phyloP scores from a whole-genome alignment of 2,888 invertebrate genomes.

The Xanthorhoe spadicearia region DNA sequence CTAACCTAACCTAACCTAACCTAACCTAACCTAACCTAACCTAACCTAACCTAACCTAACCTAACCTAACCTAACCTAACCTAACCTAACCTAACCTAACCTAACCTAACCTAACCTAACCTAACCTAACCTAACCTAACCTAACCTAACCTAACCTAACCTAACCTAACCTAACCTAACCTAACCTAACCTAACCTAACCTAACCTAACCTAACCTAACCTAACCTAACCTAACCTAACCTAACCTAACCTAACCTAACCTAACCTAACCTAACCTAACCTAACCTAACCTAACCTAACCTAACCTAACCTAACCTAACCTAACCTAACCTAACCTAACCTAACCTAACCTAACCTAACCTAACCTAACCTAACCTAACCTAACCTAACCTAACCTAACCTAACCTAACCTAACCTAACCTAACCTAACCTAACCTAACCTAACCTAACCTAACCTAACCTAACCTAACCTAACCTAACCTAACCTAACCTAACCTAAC shows the following conservation, averaged over 20 bases:
- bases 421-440: conserved; percentile 18
- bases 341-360: conserved; percentile 18
- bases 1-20: conserved; percentile 19
- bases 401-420: conserved; percentile 18
- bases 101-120: conserved; percentile 19
- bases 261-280: conserved; percentile 18
- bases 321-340: conserved; percentile 18
- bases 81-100: conserved; percentile 19
- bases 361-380: conserved; percentile 18
- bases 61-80: conserved; percentile 19
- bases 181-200: conserved; percentile 17
- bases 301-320: conserved; percentile 18
- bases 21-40: conserved; percentile 19
- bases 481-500: conserved; percentile 18
- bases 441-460: conserved; percentile 18
- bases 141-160: conserved; percentile 19
- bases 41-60: conserved; percentile 19
- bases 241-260: conserved; percentile 18
- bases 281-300: conserved; percentile 18
- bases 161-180: conserved; percentile 19
- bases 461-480: conserved; percentile 18
- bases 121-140: conserved; percentile 19
- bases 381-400: conserved; percentile 18
- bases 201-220: conserved; percentile 18
- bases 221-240: conserved; percentile 18